Evolutionary conservation across 2,888 invertebrate genomes (phyloP).

Genomic region (Ormia ochracea): DNA sequence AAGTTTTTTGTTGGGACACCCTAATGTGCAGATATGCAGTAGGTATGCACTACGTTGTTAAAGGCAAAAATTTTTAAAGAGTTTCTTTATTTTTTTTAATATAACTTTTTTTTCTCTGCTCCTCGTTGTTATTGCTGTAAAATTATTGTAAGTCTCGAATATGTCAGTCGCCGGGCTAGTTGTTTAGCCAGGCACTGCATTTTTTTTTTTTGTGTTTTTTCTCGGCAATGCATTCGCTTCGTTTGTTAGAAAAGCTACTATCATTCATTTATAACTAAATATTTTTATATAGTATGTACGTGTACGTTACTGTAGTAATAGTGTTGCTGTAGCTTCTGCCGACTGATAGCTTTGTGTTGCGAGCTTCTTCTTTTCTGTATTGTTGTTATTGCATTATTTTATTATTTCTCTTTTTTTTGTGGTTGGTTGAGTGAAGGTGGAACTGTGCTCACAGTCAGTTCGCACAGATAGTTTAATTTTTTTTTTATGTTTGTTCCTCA

Average conservation of each 20-base stretch:
- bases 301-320: constrained; percentile 22
- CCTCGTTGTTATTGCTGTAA: constrained; percentile 60
- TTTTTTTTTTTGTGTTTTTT: constrained; percentile 7
- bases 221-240: constrained; percentile 18
- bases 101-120: constrained; percentile 39
- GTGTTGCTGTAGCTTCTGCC: constrained; percentile 52
- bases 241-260: constrained; percentile 31
- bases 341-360: constrained; percentile 55
- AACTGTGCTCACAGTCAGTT: constrained; percentile 53
- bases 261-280: constrained; percentile 32
- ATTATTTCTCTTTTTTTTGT: background rate
- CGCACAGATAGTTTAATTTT: constrained; percentile 52
- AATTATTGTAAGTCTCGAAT: constrained; percentile 52
- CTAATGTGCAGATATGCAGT: background rate
- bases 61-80: constrained; percentile 65
- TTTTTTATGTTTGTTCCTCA: constrained; percentile 15
- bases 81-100: constrained; percentile 57
- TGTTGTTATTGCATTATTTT: constrained; percentile 7
- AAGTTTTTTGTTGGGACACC: background rate
- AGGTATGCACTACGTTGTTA: constrained; percentile 47
- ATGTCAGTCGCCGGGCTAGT: constrained; percentile 31
- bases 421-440: constrained; percentile 56
- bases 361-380: constrained; percentile 51
- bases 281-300: background rate
- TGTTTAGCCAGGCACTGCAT: constrained; percentile 33